Evolutionary conservation across 2,888 invertebrate genomes (phyloP), one percentile per base, ranked within the genome.

Genomic region (Cabera pusaria): DNA sequence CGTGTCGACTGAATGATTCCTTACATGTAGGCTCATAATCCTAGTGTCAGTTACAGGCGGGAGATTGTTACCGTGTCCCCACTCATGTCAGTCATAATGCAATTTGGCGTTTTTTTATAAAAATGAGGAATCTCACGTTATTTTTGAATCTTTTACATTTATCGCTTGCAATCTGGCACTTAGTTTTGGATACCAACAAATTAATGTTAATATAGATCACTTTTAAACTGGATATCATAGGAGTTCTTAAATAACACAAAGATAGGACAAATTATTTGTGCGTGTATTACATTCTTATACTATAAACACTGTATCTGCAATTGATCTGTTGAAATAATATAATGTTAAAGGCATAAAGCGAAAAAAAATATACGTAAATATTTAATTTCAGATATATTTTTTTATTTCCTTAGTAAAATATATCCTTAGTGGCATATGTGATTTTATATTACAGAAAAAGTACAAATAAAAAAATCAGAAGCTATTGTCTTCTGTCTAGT

Each of bases 361-460:
- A 76, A 79, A 76, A n/a, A 65, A 72, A 85, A 86, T 52, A 86
- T 87, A 87, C 86, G 84, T 87, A 87, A 85, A 84, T 83, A 86
- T 87, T 86, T 85, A 85, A 85, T 85, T 87, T 83, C 56, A 69
- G 46, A 40, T 1, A 31, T 32, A 64, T 56, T 45, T 68, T 59
- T 69, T 32, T 70, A 68, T 66, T 81, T 62, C 57, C n/a, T n/a
- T n/a, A n/a, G n/a, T n/a, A n/a, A n/a, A n/a, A n/a, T n/a, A n/a
- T n/a, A n/a, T n/a, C n/a, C n/a, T n/a, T n/a, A n/a, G n/a, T n/a
- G n/a, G n/a, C n/a, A n/a, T n/a, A n/a, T n/a, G n/a, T n/a, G n/a
- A n/a, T n/a, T n/a, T n/a, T n/a, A n/a, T n/a, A n/a, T n/a, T n/a
- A n/a, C n/a, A n/a, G n/a, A n/a, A n/a, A n/a, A n/a, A n/a, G n/a